Conservation (phyloP, 2,888 invertebrate species). For the Catocala nupta region DNA sequence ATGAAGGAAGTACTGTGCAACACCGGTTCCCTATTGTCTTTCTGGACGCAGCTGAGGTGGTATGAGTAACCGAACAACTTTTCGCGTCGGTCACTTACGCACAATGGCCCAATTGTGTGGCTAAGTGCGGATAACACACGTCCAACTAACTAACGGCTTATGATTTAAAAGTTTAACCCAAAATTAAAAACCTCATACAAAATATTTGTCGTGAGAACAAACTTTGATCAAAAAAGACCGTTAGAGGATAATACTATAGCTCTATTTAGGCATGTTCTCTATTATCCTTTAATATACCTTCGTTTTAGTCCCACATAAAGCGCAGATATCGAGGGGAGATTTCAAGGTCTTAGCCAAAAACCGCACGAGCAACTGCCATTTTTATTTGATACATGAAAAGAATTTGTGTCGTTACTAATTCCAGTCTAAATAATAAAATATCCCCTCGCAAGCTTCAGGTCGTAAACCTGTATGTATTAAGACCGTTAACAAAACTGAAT, state of each 20-base stretch:
- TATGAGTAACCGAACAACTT: too few species aligned
- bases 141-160: too few species aligned
- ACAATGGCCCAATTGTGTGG: too few species aligned
- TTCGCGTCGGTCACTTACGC: too few species aligned
- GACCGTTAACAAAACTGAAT: background rate
- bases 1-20: too few species aligned
- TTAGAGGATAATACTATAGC: background rate
- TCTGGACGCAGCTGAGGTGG: too few species aligned
- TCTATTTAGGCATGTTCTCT: background rate
- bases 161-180: too few species aligned
- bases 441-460: slow-evolving; percentile 4
- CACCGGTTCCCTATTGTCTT: too few species aligned
- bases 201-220: too few species aligned
- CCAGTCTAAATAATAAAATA: slow-evolving; percentile 12
- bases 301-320: background rate
- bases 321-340: slow-evolving; percentile 2
- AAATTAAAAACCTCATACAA: too few species aligned
- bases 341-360: slow-evolving; percentile 16
- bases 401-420: slow-evolving; percentile 11
- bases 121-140: too few species aligned
- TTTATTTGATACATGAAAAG: slow-evolving; percentile 1
- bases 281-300: background rate
- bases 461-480: slow-evolving; percentile 8
- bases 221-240: too few species aligned
- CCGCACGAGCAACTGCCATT: background rate